Percentiles rank a stretch among this genome's conserved stretches.
Conservation (phyloP, 2,888 invertebrate genomes). For the Lissocephala sabroskyi region DNA sequence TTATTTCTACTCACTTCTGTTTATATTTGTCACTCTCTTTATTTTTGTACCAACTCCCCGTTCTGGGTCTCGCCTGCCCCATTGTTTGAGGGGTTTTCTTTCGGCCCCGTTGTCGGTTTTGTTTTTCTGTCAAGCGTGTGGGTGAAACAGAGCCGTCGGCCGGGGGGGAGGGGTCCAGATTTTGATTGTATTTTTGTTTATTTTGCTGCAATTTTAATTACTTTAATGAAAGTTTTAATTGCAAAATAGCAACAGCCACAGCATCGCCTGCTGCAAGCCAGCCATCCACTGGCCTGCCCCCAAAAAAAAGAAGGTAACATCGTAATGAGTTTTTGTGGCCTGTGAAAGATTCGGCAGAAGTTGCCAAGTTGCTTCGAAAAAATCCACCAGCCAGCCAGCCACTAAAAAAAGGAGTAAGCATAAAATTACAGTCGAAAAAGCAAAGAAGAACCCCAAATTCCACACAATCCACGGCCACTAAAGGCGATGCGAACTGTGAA, state of each 20-base stretch:
- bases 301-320: too few species aligned
- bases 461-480: too few species aligned
- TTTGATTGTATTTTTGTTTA: constrained; percentile 64
- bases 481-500: too few species aligned
- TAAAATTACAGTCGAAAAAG: too few species aligned
- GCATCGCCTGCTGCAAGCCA: neutral
- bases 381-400: too few species aligned
- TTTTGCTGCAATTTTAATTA: constrained; percentile 70
- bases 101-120: constrained; percentile 54
- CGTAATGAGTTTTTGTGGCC: constrained; percentile 65
- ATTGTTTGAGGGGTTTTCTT: neutral
- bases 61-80: too few species aligned
- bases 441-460: too few species aligned
- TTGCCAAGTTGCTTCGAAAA: too few species aligned
- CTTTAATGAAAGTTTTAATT: constrained; percentile 72
- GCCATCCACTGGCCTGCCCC: constrained; percentile 3
- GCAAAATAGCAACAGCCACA: constrained; percentile 50
- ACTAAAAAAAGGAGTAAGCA: too few species aligned
- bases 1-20: constrained; percentile 62
- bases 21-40: constrained; percentile 64
- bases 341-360: constrained; percentile 44
- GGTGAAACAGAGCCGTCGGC: constrained; percentile 25
- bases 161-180: constrained; percentile 27
- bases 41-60: constrained; percentile 29
- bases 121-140: constrained; percentile 24